Conservation (phyloP, 2,113 vertebrate species). For the Corydoras sp. region DNA sequence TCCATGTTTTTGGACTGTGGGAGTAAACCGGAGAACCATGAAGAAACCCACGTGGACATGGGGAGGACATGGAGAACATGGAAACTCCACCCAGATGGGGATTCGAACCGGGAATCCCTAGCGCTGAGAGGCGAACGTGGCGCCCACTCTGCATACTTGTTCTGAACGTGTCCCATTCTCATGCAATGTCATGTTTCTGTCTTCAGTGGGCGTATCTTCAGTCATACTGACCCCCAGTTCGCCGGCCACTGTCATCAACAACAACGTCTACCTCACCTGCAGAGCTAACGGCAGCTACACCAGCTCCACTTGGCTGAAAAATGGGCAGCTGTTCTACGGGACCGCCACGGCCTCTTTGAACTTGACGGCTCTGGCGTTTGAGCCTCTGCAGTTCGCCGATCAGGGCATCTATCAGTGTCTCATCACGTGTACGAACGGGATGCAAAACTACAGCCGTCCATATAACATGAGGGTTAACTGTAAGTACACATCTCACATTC, state of each 20-base stretch:
- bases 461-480: constrained; percentile 54
- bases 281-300: constrained; percentile 45
- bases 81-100: too few species aligned
- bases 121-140: too few species aligned
- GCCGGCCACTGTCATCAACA: constrained; percentile 34
- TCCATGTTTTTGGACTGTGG: too few species aligned
- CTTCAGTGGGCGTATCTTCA: constrained; percentile 46
- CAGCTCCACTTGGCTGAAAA: constrained; percentile 50
- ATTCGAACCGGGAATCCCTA: too few species aligned
- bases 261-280: constrained; percentile 54
- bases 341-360: not conserved
- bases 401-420: constrained; percentile 57
- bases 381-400: constrained; percentile 27
- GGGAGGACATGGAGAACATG: too few species aligned
- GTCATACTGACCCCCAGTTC: constrained; percentile 38
- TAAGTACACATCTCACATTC: constrained; percentile 45
- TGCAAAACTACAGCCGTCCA: constrained; percentile 28
- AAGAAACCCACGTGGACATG: too few species aligned
- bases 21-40: too few species aligned
- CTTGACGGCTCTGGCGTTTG: constrained; percentile 50
- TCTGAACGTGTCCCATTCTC: too few species aligned
- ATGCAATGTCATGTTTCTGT: not conserved
- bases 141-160: too few species aligned
- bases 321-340: constrained; percentile 20
- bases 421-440: constrained; percentile 37